Evolutionary conservation across 2,888 invertebrate genomes (phyloP).

Genomic region (Tholera decimalis): DNA sequence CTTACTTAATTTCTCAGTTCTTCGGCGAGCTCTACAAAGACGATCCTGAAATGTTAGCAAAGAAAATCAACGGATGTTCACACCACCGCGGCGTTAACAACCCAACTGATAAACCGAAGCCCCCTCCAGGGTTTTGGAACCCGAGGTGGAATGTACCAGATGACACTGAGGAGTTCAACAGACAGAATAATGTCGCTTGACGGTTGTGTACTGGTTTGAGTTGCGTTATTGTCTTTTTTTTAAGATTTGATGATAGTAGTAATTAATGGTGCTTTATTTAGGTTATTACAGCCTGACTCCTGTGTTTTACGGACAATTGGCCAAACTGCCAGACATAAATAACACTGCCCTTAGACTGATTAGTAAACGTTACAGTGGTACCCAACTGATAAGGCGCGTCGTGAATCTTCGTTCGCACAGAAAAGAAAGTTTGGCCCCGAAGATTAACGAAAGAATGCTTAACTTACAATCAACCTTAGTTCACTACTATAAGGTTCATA

Average conservation of each 20-base stretch:
- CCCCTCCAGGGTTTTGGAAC: conserved; percentile 87
- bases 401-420: too few species aligned
- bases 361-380: too few species aligned
- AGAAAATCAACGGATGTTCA: conserved; percentile 84
- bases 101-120: conserved; percentile 78
- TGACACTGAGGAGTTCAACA: conserved; percentile 86
- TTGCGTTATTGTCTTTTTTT: too few species aligned
- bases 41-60: conserved; percentile 79
- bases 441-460: too few species aligned
- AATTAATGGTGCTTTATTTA: neutral
- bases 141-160: conserved; percentile 85
- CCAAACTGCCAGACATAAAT: too few species aligned
- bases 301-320: too few species aligned
- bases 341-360: too few species aligned
- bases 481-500: too few species aligned
- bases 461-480: too few species aligned
- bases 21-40: conserved; percentile 83
- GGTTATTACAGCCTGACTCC: too few species aligned
- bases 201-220: neutral
- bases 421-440: too few species aligned
- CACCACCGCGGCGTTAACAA: conserved; percentile 83
- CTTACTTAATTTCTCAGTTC: conserved; percentile 75
- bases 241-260: neutral
- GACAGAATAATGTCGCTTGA: conserved; percentile 78
- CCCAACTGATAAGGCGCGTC: too few species aligned